phyloP scores from a whole-genome alignment of 2,797 vertebrate genomes.

The Erithacus rubecula region DNA sequence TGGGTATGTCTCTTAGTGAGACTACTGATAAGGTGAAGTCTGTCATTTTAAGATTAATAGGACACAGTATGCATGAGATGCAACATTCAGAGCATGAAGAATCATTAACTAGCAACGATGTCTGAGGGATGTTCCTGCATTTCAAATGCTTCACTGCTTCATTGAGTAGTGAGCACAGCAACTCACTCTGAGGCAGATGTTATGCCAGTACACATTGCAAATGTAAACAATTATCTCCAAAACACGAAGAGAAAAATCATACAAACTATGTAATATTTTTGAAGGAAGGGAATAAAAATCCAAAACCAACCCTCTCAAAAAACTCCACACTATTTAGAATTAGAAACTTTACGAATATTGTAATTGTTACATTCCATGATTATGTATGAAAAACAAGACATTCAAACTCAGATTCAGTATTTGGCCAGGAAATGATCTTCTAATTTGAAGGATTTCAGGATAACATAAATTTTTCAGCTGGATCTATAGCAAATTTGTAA shows the following conservation, averaged over 20 bases:
- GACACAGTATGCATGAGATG: conserved; percentile 42
- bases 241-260: not conserved
- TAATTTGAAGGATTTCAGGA: not conserved
- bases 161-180: conserved; percentile 67
- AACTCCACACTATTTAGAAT: not conserved
- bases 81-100: conserved; percentile 69
- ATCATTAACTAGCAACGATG: conserved; percentile 58
- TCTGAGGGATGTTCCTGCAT: conserved; percentile 55
- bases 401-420: not conserved
- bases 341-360: not conserved
- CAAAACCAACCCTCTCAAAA: rapidly evolving
- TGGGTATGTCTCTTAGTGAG: not conserved
- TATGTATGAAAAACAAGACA: not conserved
- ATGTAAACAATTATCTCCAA: conserved; percentile 59
- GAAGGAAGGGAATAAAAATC: not conserved
- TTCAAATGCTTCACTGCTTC: conserved; percentile 71
- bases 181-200: conserved; percentile 61
- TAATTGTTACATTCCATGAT: not conserved
- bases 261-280: not conserved
- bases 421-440: not conserved
- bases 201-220: not conserved
- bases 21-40: not conserved
- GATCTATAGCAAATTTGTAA: not conserved
- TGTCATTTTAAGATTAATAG: conserved; percentile 72
- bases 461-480: not conserved